Evolutionary conservation across 2,888 invertebrate genomes (phyloP), one percentile per base, ranked within the genome.

Genomic region (Patella depressa): DNA sequence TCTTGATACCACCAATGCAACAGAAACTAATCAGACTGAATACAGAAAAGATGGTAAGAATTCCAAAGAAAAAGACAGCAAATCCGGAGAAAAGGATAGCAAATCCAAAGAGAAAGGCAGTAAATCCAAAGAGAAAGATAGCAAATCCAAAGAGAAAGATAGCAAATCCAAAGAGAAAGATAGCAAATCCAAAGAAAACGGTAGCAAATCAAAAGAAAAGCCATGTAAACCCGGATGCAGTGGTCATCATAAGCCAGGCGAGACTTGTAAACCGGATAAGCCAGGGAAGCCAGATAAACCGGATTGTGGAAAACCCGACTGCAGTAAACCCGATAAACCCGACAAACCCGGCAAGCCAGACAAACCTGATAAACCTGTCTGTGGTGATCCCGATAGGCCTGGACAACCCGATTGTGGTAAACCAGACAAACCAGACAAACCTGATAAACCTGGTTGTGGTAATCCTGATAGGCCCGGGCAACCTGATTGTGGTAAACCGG

Each of bases 171-270:
- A 70, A 53, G 45, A 65, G 53, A 45, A 34, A 54, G 75, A 72
- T 15, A 76, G 76, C 54, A 76, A 76, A 53, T 76, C 76, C 2
- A 72, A 72, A n/a, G 76, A 76, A 15, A 72, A 76, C 19, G 55
- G 57, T 1, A 45, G 70, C 19, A n/a, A 75, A 19, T 29, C 69
- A 3, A 65, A 65, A 71, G 75, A 75, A n/a, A 72, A 59, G n/a
- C 57, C 55, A 55, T 71, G 76, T 59, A 72, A 55, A 45, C 59
- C 71, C 24, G 72, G 72, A 59, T 76, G 72, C 1, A 72, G 72
- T n/a, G 72, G 59, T 14, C 71, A 73, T 24, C 19, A 73, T n/a
- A 59, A 57, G 24, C 57, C 57, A n/a, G 65, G 72, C 12, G 72
- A 72, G n/a, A 53, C 54, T 24, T 59, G 57, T 15, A 76, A 55